Conservation (phyloP, 1,140 invertebrate genomes). For the Neoseiulus cucumeris region DNA sequence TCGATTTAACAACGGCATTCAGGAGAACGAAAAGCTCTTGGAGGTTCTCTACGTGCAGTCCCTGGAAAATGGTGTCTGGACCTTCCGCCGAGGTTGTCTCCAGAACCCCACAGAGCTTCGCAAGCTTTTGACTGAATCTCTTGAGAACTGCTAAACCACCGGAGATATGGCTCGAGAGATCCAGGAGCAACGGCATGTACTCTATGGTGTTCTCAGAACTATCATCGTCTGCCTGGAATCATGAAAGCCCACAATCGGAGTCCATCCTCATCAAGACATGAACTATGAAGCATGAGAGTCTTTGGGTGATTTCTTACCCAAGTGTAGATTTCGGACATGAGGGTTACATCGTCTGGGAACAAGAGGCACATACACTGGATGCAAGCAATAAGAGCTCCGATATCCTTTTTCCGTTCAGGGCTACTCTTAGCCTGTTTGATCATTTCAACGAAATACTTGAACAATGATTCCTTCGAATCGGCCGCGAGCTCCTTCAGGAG, state of each 20-base stretch:
- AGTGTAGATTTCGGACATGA: not conserved
- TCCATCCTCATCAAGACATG: not conserved
- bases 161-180: not conserved
- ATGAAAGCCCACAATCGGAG: not conserved
- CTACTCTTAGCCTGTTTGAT: not conserved
- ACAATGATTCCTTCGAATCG: not conserved
- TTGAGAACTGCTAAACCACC: not conserved
- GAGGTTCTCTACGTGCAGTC: not conserved
- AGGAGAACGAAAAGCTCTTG: not conserved
- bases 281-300: not conserved
- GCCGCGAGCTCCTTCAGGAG: not conserved
- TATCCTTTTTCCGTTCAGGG: not conserved
- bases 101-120: not conserved
- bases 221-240: not conserved
- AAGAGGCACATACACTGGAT: not conserved
- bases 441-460: not conserved
- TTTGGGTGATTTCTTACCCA: not conserved
- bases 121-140: not conserved
- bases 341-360: not conserved
- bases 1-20: not conserved
- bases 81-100: not conserved
- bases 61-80: not conserved
- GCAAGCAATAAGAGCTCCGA: not conserved
- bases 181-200: not conserved
- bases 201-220: not conserved